These are phyloP conservation scores for Zaprionus nigranus DNA, from an alignment of 1,140 invertebrate species.

Conservation along the genomic window DNA sequence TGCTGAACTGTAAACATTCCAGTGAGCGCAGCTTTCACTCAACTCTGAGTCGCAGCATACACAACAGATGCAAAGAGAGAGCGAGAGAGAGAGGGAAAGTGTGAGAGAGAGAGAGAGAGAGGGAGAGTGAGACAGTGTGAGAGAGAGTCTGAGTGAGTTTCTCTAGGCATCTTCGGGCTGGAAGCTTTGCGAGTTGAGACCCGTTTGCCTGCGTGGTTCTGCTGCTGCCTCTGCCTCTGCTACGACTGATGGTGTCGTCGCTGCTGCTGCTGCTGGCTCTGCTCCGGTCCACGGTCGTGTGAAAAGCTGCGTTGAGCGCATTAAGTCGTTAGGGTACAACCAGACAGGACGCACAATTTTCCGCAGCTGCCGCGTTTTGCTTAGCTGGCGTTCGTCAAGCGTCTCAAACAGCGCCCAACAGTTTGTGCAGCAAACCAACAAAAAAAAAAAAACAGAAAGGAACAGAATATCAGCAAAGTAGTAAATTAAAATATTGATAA, in stretches of 20 bases:
- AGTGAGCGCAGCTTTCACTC: slow-evolving; percentile 73
- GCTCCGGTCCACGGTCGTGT: slow-evolving; percentile 80
- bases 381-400: slow-evolving; percentile 67
- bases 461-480: not conserved
- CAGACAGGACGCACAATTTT: slow-evolving; percentile 78
- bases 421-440: slow-evolving; percentile 46
- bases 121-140: not conserved
- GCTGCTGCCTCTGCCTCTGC: not conserved
- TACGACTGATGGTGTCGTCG: not conserved
- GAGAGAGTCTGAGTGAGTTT: slow-evolving; percentile 7
- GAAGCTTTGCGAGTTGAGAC: slow-evolving; percentile 47
- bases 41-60: slow-evolving; percentile 41
- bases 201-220: slow-evolving; percentile 15
- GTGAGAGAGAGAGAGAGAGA: not conserved
- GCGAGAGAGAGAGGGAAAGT: not conserved
- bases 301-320: slow-evolving; percentile 83
- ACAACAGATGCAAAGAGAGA: slow-evolving; percentile 18
- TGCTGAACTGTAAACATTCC: slow-evolving; percentile 78
- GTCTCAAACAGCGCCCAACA: slow-evolving; percentile 64
- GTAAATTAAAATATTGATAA: slow-evolving; percentile 12
- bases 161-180: slow-evolving; percentile 20
- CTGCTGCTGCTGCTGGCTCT: slow-evolving; percentile 42
- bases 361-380: slow-evolving; percentile 66
- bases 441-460: slow-evolving; percentile 4
- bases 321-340: slow-evolving; percentile 84